Conservation (phyloP, 2,888 invertebrate genomes). For the Branchellion lobata region DNA sequence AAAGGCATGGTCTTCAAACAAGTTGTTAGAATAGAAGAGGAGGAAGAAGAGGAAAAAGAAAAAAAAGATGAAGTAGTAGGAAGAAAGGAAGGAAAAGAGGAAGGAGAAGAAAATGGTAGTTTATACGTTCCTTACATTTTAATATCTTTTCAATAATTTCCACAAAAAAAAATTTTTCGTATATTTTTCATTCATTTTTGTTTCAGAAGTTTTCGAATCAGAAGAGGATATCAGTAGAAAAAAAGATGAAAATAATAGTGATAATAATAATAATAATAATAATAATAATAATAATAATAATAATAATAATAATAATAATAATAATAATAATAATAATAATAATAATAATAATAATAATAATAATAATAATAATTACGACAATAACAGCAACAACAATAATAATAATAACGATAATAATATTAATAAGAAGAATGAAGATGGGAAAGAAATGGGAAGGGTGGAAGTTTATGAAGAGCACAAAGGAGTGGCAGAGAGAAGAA, state of each 20-base stretch:
- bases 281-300: not conserved
- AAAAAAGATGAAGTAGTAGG: not conserved
- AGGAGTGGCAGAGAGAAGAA: no score
- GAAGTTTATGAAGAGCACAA: no score
- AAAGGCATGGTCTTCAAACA: not conserved
- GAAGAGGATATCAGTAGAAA: not conserved
- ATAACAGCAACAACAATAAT: no score
- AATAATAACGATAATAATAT: no score
- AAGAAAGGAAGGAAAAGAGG: not conserved
- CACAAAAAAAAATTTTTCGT: not conserved
- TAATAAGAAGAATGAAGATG: no score
- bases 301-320: not conserved
- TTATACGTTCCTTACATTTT: not conserved
- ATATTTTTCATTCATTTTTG: not conserved
- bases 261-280: not conserved
- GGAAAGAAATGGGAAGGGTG: no score
- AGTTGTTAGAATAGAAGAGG: not conserved
- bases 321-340: not conserved
- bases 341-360: no score
- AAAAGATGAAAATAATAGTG: not conserved
- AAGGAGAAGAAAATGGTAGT: not conserved
- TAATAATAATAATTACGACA: no score
- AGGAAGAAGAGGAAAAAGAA: conserved; percentile 5
- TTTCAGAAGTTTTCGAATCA: not conserved
- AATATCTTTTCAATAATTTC: not conserved